Evolutionary conservation across 1,140 invertebrate genomes (phyloP).

Genomic region (Heliconius nattereri): DNA sequence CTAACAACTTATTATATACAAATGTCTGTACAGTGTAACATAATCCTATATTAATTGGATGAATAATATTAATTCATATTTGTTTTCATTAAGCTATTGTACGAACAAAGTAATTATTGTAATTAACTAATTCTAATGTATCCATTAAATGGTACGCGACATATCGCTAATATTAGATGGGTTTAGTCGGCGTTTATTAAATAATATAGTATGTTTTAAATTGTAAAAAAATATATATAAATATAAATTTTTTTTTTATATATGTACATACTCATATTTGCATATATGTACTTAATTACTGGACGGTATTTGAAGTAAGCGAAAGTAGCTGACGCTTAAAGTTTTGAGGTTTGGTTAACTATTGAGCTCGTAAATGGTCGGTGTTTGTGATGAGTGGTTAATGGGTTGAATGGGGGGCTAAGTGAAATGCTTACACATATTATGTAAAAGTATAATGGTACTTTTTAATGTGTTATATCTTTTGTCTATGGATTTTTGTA

Average conservation of each 20-base stretch:
- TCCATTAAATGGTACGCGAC: conserved; percentile 18
- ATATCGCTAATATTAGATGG: background rate
- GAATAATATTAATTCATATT: conserved; percentile 22
- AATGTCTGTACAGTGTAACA: background rate
- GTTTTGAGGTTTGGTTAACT: conserved; percentile 65
- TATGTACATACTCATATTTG: background rate
- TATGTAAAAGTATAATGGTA: no score
- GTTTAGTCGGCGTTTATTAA: background rate
- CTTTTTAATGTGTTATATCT: no score
- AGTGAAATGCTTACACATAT: background rate
- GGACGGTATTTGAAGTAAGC: background rate
- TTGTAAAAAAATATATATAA: background rate
- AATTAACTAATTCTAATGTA: conserved; percentile 30
- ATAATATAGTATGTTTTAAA: background rate
- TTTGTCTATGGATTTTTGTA: no score
- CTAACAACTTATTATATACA: background rate
- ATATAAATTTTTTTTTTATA: background rate
- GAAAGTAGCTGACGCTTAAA: conserved; percentile 62
- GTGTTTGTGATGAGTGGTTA: conserved; percentile 50
- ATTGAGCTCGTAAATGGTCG: conserved; percentile 51
- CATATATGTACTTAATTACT: background rate
- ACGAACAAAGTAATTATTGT: conserved; percentile 21
- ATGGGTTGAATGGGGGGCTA: conserved; percentile 48
- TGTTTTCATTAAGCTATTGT: conserved; percentile 21
- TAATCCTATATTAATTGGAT: background rate